Conservation (phyloP, 2,113 vertebrate genomes). For the Scomber scombrus region DNA sequence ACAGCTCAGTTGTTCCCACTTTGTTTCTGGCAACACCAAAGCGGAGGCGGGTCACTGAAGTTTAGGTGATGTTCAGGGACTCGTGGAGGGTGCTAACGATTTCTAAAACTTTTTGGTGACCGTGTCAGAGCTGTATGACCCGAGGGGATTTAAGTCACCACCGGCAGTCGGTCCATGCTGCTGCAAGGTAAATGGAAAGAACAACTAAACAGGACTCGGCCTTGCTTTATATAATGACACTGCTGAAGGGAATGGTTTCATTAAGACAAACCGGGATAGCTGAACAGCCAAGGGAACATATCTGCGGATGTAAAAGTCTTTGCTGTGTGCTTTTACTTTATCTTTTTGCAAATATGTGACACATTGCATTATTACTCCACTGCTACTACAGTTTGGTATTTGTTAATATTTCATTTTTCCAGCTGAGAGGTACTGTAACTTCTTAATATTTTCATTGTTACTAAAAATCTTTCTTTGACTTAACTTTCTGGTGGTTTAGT, state of each 20-base stretch:
- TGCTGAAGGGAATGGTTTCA: conserved; percentile 40
- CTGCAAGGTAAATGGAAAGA: conserved; percentile 78
- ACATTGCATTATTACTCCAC: background rate
- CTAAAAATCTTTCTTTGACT: background rate
- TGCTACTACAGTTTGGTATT: background rate
- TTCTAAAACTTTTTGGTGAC: conserved; percentile 70
- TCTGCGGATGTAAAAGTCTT: background rate
- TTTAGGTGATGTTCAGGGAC: conserved; percentile 64
- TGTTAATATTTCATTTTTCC: conserved; percentile 37
- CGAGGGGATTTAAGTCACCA: conserved; percentile 69
- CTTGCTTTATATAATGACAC: conserved; percentile 47
- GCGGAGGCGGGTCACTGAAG: conserved; percentile 55
- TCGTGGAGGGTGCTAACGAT: conserved; percentile 60
- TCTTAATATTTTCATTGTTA: background rate
- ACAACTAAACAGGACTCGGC: conserved; percentile 70
- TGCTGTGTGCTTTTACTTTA: background rate
- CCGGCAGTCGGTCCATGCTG: conserved; percentile 74
- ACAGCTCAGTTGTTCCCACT: conserved; percentile 42
- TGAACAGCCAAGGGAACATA: background rate
- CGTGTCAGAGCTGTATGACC: conserved; percentile 66
- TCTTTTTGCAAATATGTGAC: conserved; percentile 29
- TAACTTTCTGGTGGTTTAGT: background rate
- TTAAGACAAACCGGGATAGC: conserved; percentile 14
- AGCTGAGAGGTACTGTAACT: conserved; percentile 44
- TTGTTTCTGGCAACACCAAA: conserved; percentile 40